phyloP scores from a whole-genome alignment of 2,113 vertebrate species.

The Trinectes maculatus region DNA sequence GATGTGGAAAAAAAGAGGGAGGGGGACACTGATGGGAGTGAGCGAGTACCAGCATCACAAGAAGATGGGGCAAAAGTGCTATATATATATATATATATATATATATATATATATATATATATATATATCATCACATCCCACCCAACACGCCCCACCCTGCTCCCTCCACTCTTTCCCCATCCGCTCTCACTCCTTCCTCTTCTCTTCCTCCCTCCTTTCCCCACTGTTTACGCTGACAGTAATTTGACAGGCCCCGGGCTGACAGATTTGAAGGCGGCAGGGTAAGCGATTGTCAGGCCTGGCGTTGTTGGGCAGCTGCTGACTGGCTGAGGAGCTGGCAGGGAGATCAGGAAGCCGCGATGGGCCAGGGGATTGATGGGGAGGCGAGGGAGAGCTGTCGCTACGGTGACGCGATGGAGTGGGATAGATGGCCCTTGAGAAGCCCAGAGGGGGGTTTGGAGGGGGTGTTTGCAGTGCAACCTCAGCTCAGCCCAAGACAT shows the following conservation, averaged over 20 bases:
- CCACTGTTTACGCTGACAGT: slow-evolving; percentile 73
- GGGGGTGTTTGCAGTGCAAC: slow-evolving; percentile 42
- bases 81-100: slow-evolving; percentile 51
- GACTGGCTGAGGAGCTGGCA: slow-evolving; percentile 73
- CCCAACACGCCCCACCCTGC: slow-evolving; percentile 37
- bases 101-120: slow-evolving; percentile 34
- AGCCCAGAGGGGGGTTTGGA: slow-evolving; percentile 30
- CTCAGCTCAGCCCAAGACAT: slow-evolving; percentile 46
- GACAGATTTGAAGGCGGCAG: slow-evolving; percentile 78
- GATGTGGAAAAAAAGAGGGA: slow-evolving; percentile 34
- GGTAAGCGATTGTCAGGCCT: slow-evolving; percentile 80
- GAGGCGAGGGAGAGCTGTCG: slow-evolving; percentile 63
- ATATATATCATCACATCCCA: slow-evolving; percentile 42
- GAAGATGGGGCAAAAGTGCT: slow-evolving; percentile 52
- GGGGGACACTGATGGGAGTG: slow-evolving; percentile 49
- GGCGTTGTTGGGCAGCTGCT: slow-evolving; percentile 73
- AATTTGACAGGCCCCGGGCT: slow-evolving; percentile 78
- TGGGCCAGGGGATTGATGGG: slow-evolving; percentile 74
- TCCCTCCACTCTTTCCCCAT: slow-evolving; percentile 47
- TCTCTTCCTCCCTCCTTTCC: slow-evolving; percentile 27
- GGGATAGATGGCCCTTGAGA: slow-evolving; percentile 70
- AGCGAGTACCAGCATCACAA: slow-evolving; percentile 46
- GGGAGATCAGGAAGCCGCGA: slow-evolving; percentile 69
- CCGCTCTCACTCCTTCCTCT: slow-evolving; percentile 49
- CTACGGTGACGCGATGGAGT: slow-evolving; percentile 65